Evolutionary conservation across 1,140 invertebrate species (phyloP), one percentile per base, ranked within the genome.

Genomic region (Limonius californicus): DNA sequence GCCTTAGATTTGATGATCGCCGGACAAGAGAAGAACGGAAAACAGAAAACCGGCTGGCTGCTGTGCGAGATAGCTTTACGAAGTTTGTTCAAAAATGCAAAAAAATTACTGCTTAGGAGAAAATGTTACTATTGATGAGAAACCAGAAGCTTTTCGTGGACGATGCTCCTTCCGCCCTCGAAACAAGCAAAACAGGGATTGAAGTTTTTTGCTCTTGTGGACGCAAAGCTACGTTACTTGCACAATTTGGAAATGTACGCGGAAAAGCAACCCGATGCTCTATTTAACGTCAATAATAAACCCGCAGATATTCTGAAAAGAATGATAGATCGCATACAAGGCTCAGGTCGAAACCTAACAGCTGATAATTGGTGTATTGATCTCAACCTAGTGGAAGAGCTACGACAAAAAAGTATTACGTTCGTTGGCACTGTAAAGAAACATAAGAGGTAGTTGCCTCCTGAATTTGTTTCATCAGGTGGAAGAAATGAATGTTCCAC

Each of bases 61-160:
- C 68, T 32, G 70, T 78, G 32, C 21, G 73, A 61, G 45, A 70
- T 9, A 12, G 76, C 21, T 77, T 71, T 68, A 69, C 77, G 8
- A 12, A 60, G 6, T 68, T 75, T 62, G 69, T 72, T 19, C 8
- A 66, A 14, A 70, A 62, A 14, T 74, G 66, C 47, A 69, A 63
- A 59, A 65, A 64, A 59, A 45, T 61, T 78, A 75, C 63, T 65
- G 53, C 32, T 59, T 63, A 11, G 30, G 59, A 19, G 62, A 73
- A 58, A 68, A 71, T 64, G 16, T 76, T 9, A 77, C 74, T 43
- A 64, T 78, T 30, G 75, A 79, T 67, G 76, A 81, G 67, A 71
- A 72, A 58, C 61, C 80, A 7, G 58, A 68, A 62, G 54, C 63
- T 18, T 81, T 78, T 57, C 39, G 74, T 15, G 77, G 75, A 43